Evolutionary conservation across 2,888 invertebrate species (phyloP).

Genomic region (Anticlea derivata): DNA sequence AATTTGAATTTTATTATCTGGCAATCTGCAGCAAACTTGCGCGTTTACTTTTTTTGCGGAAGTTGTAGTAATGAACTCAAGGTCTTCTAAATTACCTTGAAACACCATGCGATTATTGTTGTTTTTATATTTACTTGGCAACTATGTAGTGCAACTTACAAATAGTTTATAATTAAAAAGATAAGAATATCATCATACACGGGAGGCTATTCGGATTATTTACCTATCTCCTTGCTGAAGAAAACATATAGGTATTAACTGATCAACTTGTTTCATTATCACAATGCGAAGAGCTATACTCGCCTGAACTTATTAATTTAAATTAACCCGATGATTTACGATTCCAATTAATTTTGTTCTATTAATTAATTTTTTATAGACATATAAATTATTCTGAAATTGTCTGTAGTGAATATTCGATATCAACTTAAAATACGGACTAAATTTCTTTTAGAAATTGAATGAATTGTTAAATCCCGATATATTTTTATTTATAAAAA

Average conservation of each 20-base stretch:
- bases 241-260: not conserved
- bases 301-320: slow-evolving; percentile 25
- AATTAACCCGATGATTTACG: slow-evolving; percentile 28
- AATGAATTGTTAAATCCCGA: too few relatives aligned
- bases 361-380: slow-evolving; percentile 27
- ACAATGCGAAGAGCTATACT: slow-evolving; percentile 9
- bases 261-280: slow-evolving; percentile 8
- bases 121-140: slow-evolving; percentile 4
- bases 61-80: slow-evolving; percentile 23
- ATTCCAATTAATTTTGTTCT: slow-evolving; percentile 28
- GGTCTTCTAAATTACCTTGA: slow-evolving; percentile 20
- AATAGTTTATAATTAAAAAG: too few relatives aligned
- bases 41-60: slow-evolving; percentile 24
- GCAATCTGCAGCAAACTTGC: slow-evolving; percentile 23
- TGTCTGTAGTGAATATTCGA: slow-evolving; percentile 3
- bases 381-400: slow-evolving; percentile 17
- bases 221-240: too few relatives aligned
- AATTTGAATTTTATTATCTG: slow-evolving; percentile 26
- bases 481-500: too few relatives aligned
- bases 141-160: too few relatives aligned
- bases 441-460: not conserved
- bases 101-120: slow-evolving; percentile 14
- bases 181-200: too few relatives aligned
- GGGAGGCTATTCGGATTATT: too few relatives aligned
- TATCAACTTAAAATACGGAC: not conserved